Base-by-base conservation (phyloP, 1,140 invertebrate genomes). In the Scylla paramamosain region DNA sequence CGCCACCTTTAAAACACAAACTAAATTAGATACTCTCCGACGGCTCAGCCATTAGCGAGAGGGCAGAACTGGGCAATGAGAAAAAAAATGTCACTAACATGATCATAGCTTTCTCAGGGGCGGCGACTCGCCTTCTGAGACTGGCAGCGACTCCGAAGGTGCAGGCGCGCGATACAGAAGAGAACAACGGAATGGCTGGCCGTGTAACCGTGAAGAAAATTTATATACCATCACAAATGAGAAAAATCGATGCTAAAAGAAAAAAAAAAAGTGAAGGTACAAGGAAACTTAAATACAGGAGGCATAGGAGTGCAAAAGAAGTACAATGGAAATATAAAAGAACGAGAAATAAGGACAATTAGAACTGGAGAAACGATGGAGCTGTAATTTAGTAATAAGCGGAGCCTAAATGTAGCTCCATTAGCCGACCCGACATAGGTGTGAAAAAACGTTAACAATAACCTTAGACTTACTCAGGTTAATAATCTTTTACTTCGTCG, bases 391-490 rank as follows among this genome's bases (percentile, higher is more conserved):
- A 52, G 48, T 20, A 7, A 20, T 39, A 39, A 2, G 6, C 39
- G 39, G 0, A 29, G 28, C 86, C 8, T 45, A 25, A 16, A 77
- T 20, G 89, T 82, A 67, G 28, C 89, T 94, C 48, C 89, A 91
- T 91, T 91, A 94, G 67, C 77, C 14, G 59, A 83, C 25, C 89
- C n/a, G 89, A 32, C 86, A 6, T 91, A 82, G 16, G 77, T 91
- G 94, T 91, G 89, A 94, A 48, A 52, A 52, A 94, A 89, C 86
- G 48, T 86, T 31, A 77, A 25, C 86, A 77, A 16, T 90, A 90
- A 89, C 59, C 93, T 59, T 84, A 82, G 20, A n/a, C 52, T 32
- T 67, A 77, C 14, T 28, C 45, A 77, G 59, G n/a, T 32, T 29
- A 12, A 52, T 28, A 20, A n/a, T n/a, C n/a, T 31, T 67, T 28